Conservation (phyloP, 2,888 invertebrate species). For the Serripes groenlandicus region DNA sequence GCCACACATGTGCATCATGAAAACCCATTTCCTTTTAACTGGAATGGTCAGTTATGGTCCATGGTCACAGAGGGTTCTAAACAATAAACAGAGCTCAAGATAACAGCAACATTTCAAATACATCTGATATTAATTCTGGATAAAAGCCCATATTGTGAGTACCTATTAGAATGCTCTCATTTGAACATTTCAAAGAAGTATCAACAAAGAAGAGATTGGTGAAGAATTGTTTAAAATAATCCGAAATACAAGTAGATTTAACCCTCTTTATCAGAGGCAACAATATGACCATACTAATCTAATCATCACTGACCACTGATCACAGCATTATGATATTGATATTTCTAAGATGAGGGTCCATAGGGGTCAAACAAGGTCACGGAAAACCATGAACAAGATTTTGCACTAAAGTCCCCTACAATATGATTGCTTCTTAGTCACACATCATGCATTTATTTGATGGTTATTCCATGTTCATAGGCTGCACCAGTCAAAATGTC, state of each 20-base stretch:
- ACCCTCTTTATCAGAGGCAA: no score
- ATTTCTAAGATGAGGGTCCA: constrained; percentile 25
- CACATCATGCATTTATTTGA: constrained; percentile 11
- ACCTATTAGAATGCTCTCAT: no score
- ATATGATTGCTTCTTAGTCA: constrained; percentile 25
- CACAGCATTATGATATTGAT: constrained; percentile 52
- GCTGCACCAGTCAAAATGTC: constrained; percentile 18
- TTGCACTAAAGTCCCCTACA: constrained; percentile 40
- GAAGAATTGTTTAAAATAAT: no score
- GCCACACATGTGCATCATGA: constrained; percentile 5
- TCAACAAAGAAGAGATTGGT: no score
- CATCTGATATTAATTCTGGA: no score
- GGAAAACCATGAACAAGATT: constrained; percentile 44
- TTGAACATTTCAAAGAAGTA: no score
- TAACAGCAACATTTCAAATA: no score
- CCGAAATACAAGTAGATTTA: no score
- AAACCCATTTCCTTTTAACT: not conserved
- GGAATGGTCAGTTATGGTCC: constrained; percentile 19
- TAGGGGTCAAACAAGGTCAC: constrained; percentile 42
- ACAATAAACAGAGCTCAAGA: constrained; percentile 4
- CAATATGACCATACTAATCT: constrained; percentile 31
- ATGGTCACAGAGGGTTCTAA: not conserved
- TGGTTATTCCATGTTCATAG: constrained; percentile 26
- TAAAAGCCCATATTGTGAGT: no score
- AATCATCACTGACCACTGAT: constrained; percentile 30